Evolutionary conservation across 2,797 vertebrate genomes (phyloP).

Genomic region (Falco peregrinus): DNA sequence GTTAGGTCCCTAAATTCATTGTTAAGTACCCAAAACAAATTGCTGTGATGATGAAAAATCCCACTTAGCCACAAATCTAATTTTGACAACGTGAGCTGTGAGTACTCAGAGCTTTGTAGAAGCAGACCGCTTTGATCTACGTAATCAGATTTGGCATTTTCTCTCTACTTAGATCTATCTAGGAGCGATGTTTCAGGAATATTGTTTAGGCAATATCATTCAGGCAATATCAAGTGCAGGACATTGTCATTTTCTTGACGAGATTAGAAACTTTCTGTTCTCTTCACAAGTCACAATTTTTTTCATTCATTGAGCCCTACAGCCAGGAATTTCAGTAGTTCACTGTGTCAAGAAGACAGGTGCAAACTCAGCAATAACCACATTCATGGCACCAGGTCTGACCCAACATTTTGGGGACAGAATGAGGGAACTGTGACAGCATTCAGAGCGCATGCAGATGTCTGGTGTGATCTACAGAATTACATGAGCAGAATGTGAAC

Average conservation of each 20-base stretch:
- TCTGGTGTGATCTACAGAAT: not conserved
- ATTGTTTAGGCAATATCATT: not conserved
- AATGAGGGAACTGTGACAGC: not conserved
- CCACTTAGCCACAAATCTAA: slow-evolving; percentile 45
- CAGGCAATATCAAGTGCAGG: not conserved
- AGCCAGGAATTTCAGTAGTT: not conserved
- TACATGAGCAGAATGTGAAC: not conserved
- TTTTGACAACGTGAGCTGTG: not conserved
- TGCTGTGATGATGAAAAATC: slow-evolving; percentile 17
- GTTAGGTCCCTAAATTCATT: not conserved
- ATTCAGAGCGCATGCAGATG: not conserved
- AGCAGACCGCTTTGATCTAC: slow-evolving; percentile 7
- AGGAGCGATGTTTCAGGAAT: not conserved
- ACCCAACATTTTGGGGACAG: not conserved
- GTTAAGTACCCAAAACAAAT: slow-evolving; percentile 40
- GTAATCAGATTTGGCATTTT: slow-evolving; percentile 45
- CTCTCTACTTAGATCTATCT: not conserved
- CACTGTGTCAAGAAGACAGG: not conserved
- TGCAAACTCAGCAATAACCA: not conserved
- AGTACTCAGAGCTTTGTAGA: slow-evolving; percentile 23
- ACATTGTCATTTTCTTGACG: not conserved
- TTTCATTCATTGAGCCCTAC: not conserved
- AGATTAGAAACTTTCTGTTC: not conserved
- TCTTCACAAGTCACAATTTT: not conserved
- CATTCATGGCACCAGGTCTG: not conserved